phyloP scores from a whole-genome alignment of 2,888 invertebrate genomes.

The Acanthosepion esculentum region DNA sequence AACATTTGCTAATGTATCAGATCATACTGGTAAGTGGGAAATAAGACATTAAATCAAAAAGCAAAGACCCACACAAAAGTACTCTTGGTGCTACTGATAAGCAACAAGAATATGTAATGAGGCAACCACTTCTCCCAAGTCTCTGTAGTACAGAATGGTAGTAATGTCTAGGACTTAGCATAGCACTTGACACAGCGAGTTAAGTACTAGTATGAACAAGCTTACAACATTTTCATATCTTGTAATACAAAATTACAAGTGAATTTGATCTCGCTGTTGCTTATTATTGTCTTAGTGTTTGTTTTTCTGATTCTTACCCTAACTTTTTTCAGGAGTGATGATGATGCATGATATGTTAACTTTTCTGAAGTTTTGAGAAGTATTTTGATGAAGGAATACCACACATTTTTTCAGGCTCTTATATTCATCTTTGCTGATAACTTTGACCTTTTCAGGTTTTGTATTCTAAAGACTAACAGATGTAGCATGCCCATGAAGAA shows the following conservation, averaged over 20 bases:
- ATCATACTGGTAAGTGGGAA: neutral
- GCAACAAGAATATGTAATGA: neutral
- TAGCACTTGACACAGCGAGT: neutral
- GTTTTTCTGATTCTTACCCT: neutral
- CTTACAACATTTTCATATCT: constrained; percentile 33
- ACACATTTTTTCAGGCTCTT: neutral
- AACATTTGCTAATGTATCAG: neutral
- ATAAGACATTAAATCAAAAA: too few relatives aligned
- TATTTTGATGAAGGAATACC: too few relatives aligned
- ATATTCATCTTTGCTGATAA: neutral
- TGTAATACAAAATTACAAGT: neutral
- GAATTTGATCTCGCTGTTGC: neutral
- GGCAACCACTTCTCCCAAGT: neutral
- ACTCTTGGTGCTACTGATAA: neutral
- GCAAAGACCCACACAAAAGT: neutral
- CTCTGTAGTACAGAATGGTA: constrained; percentile 33
- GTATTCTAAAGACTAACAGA: neutral
- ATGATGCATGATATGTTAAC: neutral
- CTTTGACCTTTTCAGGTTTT: neutral
- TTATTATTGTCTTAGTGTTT: neutral
- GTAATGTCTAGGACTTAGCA: neutral
- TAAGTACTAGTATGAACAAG: neutral
- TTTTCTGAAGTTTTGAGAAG: neutral
- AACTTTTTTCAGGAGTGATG: neutral
- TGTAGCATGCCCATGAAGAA: too few relatives aligned